Evolutionary conservation across 2,113 vertebrate genomes (phyloP), one percentile per base, ranked within the genome.

Genomic region (Leucosticte australis): DNA sequence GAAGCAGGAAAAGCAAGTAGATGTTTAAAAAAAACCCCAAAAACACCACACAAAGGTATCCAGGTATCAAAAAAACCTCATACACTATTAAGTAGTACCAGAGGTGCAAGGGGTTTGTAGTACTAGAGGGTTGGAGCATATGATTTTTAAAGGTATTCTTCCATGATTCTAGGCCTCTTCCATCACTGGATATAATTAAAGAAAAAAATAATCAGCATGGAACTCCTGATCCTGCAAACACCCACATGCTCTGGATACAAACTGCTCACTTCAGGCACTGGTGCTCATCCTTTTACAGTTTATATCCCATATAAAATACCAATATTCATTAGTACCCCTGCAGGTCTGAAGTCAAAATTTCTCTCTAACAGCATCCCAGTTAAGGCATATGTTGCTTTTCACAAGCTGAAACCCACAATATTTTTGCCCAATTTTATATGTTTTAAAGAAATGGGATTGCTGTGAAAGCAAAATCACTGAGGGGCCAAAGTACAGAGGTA

Each of bases 371-470:
- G 27, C 17, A 74, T 37, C 26, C 56, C 63, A 47, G 71, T 56
- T 73, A 39, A 93, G 83, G 62, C 91, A 68, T 81, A 82, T 79
- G 83, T 31, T 83, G 75, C 27, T 90, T 94, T 90, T 95, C 83
- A 77, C 83, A 90, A 89, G 76, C 8, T 90, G 44, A 94, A 95
- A 83, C 79, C 57, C 63, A 85, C 79, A 60, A 60, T 10, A 5
- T 65, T 89, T 77, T 83, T 53, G 13, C 73, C n/a, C 49, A 70
- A 6, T 53, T 91, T 55, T 57, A 1, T 22, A n/a, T 44, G 39
- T 62, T 11, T 69, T 64, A 15, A 30, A 53, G 64, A 44, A 76
- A 56, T 1, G 35, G 35, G 87, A 21, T 24, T 41, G 41, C 41
- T 22, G 46, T 15, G 13, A 73, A 64, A 74, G 28, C 13, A 78